phyloP scores from a whole-genome alignment of 1,140 invertebrate genomes.

The Pseudomyrmex pallidus region DNA sequence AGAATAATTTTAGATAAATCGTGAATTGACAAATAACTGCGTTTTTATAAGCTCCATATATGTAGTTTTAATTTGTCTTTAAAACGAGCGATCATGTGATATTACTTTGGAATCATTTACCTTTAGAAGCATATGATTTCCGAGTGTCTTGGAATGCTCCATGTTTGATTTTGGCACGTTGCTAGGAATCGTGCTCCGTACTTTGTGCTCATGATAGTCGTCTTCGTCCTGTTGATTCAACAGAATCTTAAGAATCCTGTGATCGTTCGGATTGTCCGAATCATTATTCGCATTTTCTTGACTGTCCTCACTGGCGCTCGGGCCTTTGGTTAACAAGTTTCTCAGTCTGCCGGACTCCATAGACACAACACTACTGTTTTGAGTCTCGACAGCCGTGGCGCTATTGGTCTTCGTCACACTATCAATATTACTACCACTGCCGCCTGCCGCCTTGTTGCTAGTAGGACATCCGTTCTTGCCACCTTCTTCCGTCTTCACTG shows the following conservation, averaged over 20 bases:
- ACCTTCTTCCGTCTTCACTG: slow-evolving; percentile 45
- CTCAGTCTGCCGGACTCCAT: slow-evolving; percentile 89
- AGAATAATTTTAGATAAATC: neutral
- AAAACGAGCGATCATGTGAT: neutral
- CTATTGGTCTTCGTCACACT: slow-evolving; percentile 28
- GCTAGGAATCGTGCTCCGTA: slow-evolving; percentile 74
- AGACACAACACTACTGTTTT: slow-evolving; percentile 75
- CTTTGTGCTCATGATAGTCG: slow-evolving; percentile 85
- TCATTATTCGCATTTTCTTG: slow-evolving; percentile 82
- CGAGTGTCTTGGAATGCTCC: slow-evolving; percentile 81
- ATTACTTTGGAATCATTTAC: too few species aligned
- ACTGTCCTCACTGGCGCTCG: slow-evolving; percentile 81
- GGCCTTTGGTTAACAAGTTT: slow-evolving; percentile 88
- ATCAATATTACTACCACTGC: slow-evolving; percentile 12
- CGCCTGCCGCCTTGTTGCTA: slow-evolving; percentile 27
- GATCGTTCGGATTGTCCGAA: slow-evolving; percentile 83
- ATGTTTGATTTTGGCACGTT: slow-evolving; percentile 73
- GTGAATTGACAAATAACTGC: too few species aligned
- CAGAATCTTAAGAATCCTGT: slow-evolving; percentile 91
- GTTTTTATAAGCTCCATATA: too few species aligned
- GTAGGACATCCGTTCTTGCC: slow-evolving; percentile 57
- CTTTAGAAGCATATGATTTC: slow-evolving; percentile 91
- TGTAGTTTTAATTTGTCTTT: too few species aligned
- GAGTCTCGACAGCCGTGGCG: slow-evolving; percentile 62
- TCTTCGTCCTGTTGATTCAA: slow-evolving; percentile 94